These are phyloP conservation scores for Diplodus puntazzo DNA, from an alignment of 2,797 vertebrate species.

Conservation along the genomic window DNA sequence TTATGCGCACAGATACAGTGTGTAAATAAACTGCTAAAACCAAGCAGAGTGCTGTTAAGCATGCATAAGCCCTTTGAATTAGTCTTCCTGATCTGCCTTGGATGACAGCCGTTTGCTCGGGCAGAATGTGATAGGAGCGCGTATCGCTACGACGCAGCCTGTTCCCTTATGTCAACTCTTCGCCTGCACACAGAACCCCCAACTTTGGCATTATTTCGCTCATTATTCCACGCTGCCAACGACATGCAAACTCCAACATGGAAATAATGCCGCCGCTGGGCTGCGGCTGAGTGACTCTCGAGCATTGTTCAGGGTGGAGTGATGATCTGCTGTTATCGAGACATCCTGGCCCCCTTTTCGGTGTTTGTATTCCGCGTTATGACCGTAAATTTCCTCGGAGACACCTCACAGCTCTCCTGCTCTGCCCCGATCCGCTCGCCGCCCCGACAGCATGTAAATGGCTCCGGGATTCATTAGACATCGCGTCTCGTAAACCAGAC, in stretches of 20 bases:
- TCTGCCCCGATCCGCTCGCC: slow-evolving; percentile 24
- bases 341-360: slow-evolving; percentile 38
- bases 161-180: slow-evolving; percentile 66
- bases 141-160: slow-evolving; percentile 72
- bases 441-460: slow-evolving; percentile 59
- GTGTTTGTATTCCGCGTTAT: slow-evolving; percentile 34
- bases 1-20: slow-evolving; percentile 58
- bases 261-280: slow-evolving; percentile 7
- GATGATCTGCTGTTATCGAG: slow-evolving; percentile 51
- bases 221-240: slow-evolving; percentile 33
- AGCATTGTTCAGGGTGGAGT: slow-evolving; percentile 27
- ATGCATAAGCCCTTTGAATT: slow-evolving; percentile 79
- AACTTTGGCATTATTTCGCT: slow-evolving; percentile 52
- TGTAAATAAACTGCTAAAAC: slow-evolving; percentile 78
- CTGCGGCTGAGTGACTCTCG: slow-evolving; percentile 24
- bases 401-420: slow-evolving; percentile 37
- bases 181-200: slow-evolving; percentile 33
- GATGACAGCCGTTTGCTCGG: slow-evolving; percentile 68
- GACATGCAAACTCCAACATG: slow-evolving; percentile 34
- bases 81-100: slow-evolving; percentile 78
- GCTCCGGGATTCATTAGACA: slow-evolving; percentile 67
- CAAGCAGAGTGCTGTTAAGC: slow-evolving; percentile 75
- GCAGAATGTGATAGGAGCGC: slow-evolving; percentile 72
- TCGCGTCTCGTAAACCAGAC: slow-evolving; percentile 55
- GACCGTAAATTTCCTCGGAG: slow-evolving; percentile 64